A percentile compares a stretch with the other conserved stretches of the same genome.
Evolutionary conservation across 2,797 vertebrate genomes (phyloP).

Genomic region (Argyrosomus regius): DNA sequence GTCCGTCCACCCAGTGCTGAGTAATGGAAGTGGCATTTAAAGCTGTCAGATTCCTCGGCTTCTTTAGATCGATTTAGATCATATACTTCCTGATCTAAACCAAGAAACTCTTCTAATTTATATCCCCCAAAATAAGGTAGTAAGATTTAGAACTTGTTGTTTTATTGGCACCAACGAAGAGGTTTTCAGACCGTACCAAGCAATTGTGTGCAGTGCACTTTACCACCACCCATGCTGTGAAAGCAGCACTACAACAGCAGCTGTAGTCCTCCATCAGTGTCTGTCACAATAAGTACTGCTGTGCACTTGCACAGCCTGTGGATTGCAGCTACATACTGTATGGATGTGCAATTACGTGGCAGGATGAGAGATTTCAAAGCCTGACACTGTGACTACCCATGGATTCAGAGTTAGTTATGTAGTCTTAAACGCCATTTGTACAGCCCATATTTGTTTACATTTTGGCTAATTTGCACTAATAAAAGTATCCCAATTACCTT

Average conservation of each 20-base stretch:
- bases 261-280: background rate
- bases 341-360: background rate
- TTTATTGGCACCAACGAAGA: background rate
- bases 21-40: too few species aligned
- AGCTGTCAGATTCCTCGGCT: too few species aligned
- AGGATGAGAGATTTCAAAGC: background rate
- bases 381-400: background rate
- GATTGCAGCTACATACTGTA: background rate
- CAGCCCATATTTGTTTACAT: background rate
- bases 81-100: too few species aligned
- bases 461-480: background rate
- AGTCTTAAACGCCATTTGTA: background rate
- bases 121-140: too few species aligned
- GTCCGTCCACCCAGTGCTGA: too few species aligned
- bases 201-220: background rate
- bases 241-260: background rate
- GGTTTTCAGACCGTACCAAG: background rate
- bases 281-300: background rate
- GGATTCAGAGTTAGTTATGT: background rate
- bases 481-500: too few species aligned
- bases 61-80: too few species aligned
- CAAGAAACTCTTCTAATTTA: too few species aligned
- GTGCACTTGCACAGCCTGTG: background rate
- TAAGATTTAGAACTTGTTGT: too few species aligned
- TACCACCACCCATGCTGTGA: background rate